Evolutionary conservation across 1,140 invertebrate species (phyloP).

Genomic region (Sarcophaga bullata): DNA sequence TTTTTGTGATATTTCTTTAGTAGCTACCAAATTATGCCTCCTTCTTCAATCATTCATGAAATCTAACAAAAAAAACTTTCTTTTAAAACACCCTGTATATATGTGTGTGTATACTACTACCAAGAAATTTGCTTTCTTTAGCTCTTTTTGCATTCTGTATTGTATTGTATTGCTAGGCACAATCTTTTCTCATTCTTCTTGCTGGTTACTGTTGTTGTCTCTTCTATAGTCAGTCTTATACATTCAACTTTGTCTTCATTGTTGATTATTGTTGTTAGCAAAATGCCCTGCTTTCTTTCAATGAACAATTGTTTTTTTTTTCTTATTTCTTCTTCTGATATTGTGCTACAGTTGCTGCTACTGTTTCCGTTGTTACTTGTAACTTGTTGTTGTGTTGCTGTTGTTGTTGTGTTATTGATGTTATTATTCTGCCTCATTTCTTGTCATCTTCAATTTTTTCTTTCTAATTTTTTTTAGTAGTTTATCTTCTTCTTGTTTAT

Average conservation of each 20-base stretch:
- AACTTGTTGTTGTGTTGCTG: neutral
- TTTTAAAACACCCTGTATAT: no score
- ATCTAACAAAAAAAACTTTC: no score
- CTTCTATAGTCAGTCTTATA: neutral
- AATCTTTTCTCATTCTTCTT: neutral
- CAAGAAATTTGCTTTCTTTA: neutral
- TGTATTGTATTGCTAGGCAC: neutral
- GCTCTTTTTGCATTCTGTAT: neutral
- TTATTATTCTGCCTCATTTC: conserved; percentile 19
- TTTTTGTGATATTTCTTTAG: no score
- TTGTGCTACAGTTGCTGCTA: conserved; percentile 3
- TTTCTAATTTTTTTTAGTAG: neutral
- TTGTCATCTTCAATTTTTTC: neutral
- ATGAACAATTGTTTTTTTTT: neutral
- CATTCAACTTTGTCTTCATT: neutral
- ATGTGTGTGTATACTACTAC: no score
- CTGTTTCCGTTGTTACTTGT: neutral
- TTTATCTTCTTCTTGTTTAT: neutral
- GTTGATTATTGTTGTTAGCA: neutral
- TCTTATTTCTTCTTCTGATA: neutral
- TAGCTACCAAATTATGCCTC: no score
- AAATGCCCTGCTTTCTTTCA: neutral
- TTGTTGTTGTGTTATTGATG: conserved; percentile 37
- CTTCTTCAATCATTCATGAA: no score
- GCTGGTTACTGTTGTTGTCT: neutral